Conservation (phyloP, 2,113 vertebrate species). For the Forbesichthys papilliferus region DNA sequence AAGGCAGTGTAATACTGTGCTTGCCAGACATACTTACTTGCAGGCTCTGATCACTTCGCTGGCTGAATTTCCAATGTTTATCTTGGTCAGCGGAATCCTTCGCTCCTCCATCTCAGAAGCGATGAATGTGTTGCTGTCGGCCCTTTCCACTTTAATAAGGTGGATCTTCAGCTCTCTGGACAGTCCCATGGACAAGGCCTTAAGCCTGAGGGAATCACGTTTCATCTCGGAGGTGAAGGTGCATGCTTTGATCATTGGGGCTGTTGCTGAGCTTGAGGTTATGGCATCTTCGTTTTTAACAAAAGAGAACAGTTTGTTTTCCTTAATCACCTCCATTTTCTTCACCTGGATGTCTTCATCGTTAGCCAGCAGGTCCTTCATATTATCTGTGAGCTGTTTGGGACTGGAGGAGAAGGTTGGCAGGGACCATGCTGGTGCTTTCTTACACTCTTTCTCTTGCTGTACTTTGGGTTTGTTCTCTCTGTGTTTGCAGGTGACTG, state of each 20-base stretch:
- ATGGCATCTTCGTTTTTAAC: constrained; percentile 21
- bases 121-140: constrained; percentile 81
- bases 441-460: constrained; percentile 21
- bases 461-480: constrained; percentile 33
- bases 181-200: constrained; percentile 81
- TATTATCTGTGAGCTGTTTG: constrained; percentile 67
- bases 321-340: constrained; percentile 6
- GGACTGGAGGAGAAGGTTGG: constrained; percentile 34
- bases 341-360: constrained; percentile 42
- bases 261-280: constrained; percentile 27
- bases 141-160: constrained; percentile 83
- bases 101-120: constrained; percentile 82
- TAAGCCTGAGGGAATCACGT: constrained; percentile 81
- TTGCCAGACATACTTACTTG: constrained; percentile 76
- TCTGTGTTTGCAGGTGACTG: constrained; percentile 1
- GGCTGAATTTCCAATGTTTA: constrained; percentile 81
- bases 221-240: constrained; percentile 28
- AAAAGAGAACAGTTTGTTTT: constrained; percentile 19
- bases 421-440: constrained; percentile 30
- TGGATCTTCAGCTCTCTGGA: constrained; percentile 87
- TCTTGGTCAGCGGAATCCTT: constrained; percentile 73
- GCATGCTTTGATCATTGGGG: constrained; percentile 29
- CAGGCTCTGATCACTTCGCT: constrained; percentile 82
- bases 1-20: background rate
- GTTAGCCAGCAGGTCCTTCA: constrained; percentile 69